These are phyloP conservation scores for Aphelenchoides avenae DNA, from an alignment of 1,140 invertebrate species.

Conservation along the genomic window DNA sequence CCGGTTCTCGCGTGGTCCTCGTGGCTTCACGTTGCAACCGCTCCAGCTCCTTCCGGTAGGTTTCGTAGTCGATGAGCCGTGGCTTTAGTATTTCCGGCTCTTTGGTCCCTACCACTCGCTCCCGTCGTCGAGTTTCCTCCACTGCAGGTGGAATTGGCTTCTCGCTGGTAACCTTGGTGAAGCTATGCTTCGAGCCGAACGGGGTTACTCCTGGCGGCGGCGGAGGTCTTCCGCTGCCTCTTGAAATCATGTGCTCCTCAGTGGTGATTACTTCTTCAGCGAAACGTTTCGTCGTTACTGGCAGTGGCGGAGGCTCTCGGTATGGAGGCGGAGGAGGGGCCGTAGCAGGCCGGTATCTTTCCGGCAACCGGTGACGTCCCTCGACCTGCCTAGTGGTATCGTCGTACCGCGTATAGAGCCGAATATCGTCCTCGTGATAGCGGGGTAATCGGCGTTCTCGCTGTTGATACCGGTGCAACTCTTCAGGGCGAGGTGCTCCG, in stretches of 20 bases:
- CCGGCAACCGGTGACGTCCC: neutral
- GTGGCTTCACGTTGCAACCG: conserved; percentile 34
- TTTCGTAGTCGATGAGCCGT: conserved; percentile 41
- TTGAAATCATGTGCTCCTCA: no score
- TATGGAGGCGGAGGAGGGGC: no score
- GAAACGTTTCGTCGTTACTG: no score
- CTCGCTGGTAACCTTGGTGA: no score
- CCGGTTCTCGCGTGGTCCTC: neutral
- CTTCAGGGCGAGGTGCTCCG: conserved; percentile 2
- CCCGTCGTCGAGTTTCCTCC: neutral
- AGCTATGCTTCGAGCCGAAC: no score
- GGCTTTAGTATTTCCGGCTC: conserved; percentile 13
- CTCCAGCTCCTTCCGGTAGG: conserved; percentile 36
- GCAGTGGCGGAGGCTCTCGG: no score
- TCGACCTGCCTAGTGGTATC: conserved; percentile 6
- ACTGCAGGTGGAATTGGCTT: neutral
- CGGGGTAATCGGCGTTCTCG: conserved; percentile 22
- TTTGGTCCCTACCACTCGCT: neutral
- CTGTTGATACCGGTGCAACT: conserved; percentile 3
- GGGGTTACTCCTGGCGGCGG: neutral
- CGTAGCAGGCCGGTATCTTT: no score
- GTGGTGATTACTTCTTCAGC: no score
- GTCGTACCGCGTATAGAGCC: conserved; percentile 36
- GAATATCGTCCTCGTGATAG: conserved; percentile 38
- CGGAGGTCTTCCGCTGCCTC: no score